Evolutionary conservation across 2,113 vertebrate genomes (phyloP).

Genomic region (Marmota flaviventris): DNA sequence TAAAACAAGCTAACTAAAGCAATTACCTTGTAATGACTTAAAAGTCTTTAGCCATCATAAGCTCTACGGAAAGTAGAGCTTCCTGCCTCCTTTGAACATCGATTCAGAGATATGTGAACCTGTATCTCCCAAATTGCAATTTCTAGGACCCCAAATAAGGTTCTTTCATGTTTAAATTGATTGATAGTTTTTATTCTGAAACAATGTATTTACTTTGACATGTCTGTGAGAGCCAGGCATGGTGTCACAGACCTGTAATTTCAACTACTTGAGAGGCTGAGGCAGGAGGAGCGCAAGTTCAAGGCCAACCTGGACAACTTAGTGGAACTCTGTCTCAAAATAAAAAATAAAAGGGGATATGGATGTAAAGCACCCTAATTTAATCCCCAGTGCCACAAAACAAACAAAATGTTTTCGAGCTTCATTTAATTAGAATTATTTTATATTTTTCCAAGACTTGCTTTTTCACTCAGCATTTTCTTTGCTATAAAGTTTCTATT

Average conservation of each 20-base stretch:
- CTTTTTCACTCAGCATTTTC: conserved; percentile 40
- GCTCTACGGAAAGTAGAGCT: background rate
- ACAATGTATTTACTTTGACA: conserved; percentile 23
- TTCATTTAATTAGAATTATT: background rate
- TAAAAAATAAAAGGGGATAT: too few relatives aligned
- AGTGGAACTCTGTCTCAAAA: too few relatives aligned
- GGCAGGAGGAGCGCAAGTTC: too few relatives aligned
- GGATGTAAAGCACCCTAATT: too few relatives aligned
- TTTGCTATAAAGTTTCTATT: background rate
- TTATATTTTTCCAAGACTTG: background rate
- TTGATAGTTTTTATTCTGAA: background rate
- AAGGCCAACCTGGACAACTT: too few relatives aligned
- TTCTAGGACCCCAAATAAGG: background rate
- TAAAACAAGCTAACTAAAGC: background rate
- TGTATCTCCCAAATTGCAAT: background rate
- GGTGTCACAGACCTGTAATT: too few relatives aligned
- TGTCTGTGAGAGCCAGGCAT: background rate
- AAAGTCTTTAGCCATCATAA: background rate
- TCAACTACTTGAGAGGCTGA: too few relatives aligned
- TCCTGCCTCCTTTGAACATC: background rate
- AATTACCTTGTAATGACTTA: background rate
- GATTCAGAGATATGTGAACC: background rate
- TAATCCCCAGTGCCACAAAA: too few relatives aligned
- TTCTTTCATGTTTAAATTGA: background rate
- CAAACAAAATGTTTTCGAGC: background rate